Percentiles rank a stretch among this genome's conserved stretches.
These are phyloP conservation scores for Dipodomys ordii DNA, from an alignment of 2,113 vertebrate genomes.

Conservation along the genomic window DNA sequence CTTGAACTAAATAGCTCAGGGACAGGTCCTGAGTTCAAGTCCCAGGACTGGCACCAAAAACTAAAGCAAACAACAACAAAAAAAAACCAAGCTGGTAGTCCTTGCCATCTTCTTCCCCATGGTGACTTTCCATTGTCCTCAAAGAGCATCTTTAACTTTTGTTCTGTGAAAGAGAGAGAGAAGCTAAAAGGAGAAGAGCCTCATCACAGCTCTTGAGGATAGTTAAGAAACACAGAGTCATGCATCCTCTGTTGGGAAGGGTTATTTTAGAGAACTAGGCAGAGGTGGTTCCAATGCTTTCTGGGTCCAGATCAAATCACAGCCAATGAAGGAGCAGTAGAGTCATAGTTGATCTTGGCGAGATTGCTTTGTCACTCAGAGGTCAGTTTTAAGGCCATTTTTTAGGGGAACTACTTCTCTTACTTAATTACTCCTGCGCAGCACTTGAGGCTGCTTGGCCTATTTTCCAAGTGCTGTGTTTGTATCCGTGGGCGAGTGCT, in stretches of 20 bases:
- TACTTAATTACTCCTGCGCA: not conserved
- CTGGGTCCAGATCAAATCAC: slow-evolving; percentile 22
- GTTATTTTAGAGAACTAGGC: slow-evolving; percentile 14
- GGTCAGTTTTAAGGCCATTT: not conserved
- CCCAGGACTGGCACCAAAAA: no score
- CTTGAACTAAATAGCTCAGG: no score
- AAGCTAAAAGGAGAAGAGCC: not conserved
- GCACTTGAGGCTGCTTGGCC: not conserved
- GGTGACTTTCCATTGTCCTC: not conserved
- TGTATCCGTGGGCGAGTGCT: not conserved
- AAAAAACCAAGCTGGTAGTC: not conserved
- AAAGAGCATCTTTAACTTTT: not conserved
- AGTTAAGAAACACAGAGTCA: slow-evolving; percentile 21
- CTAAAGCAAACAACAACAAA: not conserved
- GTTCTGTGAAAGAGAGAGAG: not conserved
- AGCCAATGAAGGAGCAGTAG: not conserved
- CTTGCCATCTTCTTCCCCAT: not conserved
- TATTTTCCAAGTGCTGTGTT: not conserved
- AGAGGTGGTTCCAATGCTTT: not conserved
- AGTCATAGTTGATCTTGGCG: not conserved
- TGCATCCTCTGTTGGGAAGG: not conserved
- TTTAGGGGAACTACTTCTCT: not conserved
- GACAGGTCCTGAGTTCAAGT: no score
- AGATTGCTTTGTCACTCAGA: not conserved
- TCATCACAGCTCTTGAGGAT: not conserved